Evolutionary conservation across 2,113 vertebrate genomes (phyloP).

Genomic region (Pluvialis apricaria): DNA sequence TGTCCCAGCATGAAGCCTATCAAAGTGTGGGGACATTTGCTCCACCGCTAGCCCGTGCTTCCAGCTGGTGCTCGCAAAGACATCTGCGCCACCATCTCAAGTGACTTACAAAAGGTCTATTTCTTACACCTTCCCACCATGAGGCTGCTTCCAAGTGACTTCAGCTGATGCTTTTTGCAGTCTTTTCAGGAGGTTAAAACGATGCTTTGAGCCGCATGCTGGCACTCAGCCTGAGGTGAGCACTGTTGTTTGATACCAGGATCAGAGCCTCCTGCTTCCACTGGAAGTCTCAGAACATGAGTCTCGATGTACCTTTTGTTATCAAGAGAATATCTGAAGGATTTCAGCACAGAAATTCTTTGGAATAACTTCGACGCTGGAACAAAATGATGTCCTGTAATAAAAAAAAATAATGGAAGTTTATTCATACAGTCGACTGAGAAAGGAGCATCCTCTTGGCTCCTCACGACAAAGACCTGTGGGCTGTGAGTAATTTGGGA

Average conservation of each 20-base stretch:
- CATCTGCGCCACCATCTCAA: not conserved
- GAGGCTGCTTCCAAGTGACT: not conserved
- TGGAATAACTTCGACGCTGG: not conserved
- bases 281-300: not conserved
- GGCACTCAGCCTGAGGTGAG: not conserved
- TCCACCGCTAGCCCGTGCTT: not conserved
- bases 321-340: not conserved
- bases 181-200: not conserved
- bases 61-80: not conserved
- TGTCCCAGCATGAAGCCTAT: not conserved
- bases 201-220: not conserved
- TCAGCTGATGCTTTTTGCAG: not conserved
- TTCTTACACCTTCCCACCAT: not conserved
- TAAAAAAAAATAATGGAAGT: not conserved
- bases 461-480: not conserved
- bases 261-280: not conserved
- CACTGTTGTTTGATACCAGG: not conserved
- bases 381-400: not conserved
- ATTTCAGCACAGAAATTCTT: not conserved
- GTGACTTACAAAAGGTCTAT: not conserved
- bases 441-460: accelerated
- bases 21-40: not conserved
- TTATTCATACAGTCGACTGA: not conserved
- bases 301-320: not conserved
- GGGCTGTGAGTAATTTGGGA: not conserved